Conservation (phyloP, 2,113 vertebrate genomes). For the Sylvia atricapilla region DNA sequence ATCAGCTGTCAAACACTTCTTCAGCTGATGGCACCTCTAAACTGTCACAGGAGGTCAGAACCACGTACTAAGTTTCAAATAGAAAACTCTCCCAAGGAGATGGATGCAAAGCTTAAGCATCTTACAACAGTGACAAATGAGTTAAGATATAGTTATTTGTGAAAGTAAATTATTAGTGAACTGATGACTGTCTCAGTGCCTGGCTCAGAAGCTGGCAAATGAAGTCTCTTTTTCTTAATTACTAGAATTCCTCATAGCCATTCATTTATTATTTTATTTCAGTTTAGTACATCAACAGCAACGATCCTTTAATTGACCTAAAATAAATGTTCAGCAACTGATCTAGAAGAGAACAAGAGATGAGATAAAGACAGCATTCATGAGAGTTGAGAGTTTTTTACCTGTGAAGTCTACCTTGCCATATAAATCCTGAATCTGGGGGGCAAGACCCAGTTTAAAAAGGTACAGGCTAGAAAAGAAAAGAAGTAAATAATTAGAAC, state of each 20-base stretch:
- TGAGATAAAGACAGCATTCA: not conserved
- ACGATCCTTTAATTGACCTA: not conserved
- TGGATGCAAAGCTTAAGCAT: not conserved
- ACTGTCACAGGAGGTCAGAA: not conserved
- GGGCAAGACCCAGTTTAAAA: slow-evolving; percentile 95
- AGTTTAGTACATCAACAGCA: not conserved
- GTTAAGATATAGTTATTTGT: not conserved
- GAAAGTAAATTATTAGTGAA: not conserved
- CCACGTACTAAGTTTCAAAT: not conserved
- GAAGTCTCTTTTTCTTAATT: not conserved
- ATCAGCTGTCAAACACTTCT: not conserved
- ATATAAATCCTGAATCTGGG: slow-evolving; percentile 97
- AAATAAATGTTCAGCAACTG: not conserved
- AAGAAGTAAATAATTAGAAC: not conserved
- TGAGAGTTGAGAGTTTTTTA: slow-evolving; percentile 52
- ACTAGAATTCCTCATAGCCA: not conserved
- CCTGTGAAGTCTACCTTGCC: slow-evolving; percentile 98
- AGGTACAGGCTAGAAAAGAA: slow-evolving; percentile 87
- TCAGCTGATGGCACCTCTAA: not conserved
- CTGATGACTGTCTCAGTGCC: not conserved
- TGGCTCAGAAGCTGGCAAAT: not conserved
- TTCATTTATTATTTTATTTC: not conserved
- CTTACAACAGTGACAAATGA: not conserved
- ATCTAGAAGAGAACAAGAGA: not conserved
- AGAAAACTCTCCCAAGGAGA: not conserved